These are phyloP conservation scores for Drosophila colorata DNA, from an alignment of 2,888 invertebrate species.

Conservation along the genomic window DNA sequence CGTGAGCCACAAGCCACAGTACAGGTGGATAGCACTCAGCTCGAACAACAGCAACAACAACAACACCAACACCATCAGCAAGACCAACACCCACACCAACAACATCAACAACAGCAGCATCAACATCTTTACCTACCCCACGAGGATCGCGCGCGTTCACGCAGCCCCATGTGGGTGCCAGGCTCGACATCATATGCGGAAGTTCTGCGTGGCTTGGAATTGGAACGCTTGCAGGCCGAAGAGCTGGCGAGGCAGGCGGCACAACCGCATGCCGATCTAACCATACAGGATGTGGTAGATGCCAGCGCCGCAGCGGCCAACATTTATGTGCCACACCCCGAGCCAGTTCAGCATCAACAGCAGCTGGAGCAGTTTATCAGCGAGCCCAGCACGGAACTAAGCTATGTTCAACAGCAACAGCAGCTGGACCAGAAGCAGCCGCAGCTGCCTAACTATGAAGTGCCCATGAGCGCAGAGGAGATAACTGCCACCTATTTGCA, in stretches of 20 bases:
- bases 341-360: slow-evolving; percentile 32
- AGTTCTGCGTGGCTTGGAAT: slow-evolving; percentile 89
- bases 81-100: slow-evolving; percentile 40
- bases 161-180: slow-evolving; percentile 90
- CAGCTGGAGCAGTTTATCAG: slow-evolving; percentile 36
- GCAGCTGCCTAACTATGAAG: slow-evolving; percentile 48
- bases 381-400: slow-evolving; percentile 31
- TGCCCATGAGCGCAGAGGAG: slow-evolving; percentile 82
- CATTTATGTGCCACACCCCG: slow-evolving; percentile 45
- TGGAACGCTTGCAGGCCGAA: slow-evolving; percentile 73
- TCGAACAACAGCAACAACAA: slow-evolving; percentile 14
- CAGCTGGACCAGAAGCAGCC: slow-evolving; percentile 22
- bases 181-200: slow-evolving; percentile 92
- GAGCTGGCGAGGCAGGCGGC: slow-evolving; percentile 62
- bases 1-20: slow-evolving; percentile 38
- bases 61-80: slow-evolving; percentile 12
- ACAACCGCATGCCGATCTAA: slow-evolving; percentile 52
- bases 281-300: slow-evolving; percentile 73
- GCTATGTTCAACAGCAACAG: slow-evolving; percentile 39
- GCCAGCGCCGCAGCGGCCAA: slow-evolving; percentile 50
- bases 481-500: slow-evolving; percentile 82
- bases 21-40: slow-evolving; percentile 23
- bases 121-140: slow-evolving; percentile 66
- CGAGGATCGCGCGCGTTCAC: slow-evolving; percentile 86
- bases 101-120: slow-evolving; percentile 27